A percentile compares a stretch with the other conserved stretches of the same genome.
Conservation (phyloP, 2,113 vertebrate genomes). For the Gymnarchus niloticus region DNA sequence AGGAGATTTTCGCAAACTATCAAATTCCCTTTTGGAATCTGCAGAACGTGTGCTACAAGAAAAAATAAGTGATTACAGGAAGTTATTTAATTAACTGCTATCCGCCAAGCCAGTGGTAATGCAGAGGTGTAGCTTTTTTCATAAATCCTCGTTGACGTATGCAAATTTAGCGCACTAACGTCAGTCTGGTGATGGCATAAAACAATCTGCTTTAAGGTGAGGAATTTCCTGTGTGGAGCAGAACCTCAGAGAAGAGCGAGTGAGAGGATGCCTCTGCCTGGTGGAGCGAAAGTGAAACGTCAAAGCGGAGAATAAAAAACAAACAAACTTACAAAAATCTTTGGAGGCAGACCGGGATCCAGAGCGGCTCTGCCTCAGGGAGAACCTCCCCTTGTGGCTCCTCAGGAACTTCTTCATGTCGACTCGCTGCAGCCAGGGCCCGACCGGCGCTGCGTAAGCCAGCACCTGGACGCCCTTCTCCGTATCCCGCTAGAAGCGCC, state of each 20-base stretch:
- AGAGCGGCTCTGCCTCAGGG: slow-evolving; percentile 52
- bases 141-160: background rate
- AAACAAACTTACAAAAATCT: slow-evolving; percentile 71
- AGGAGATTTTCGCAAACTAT: background rate
- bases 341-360: slow-evolving; percentile 58
- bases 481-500: background rate
- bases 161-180: background rate
- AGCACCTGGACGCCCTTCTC: slow-evolving; percentile 40
- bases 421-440: slow-evolving; percentile 48
- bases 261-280: background rate
- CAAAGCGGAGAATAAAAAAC: slow-evolving; percentile 24
- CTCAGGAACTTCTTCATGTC: slow-evolving; percentile 57
- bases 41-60: background rate
- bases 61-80: background rate
- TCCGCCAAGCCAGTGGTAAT: background rate
- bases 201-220: background rate
- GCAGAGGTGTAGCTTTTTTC: background rate
- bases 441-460: slow-evolving; percentile 13
- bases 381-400: slow-evolving; percentile 52
- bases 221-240: background rate
- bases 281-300: slow-evolving; percentile 24
- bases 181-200: background rate
- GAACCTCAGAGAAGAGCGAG: background rate
- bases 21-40: background rate
- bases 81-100: background rate